Evolutionary conservation across 2,888 invertebrate genomes (phyloP), one percentile per base, ranked within the genome.

Genomic region (Lithosia quadra): DNA sequence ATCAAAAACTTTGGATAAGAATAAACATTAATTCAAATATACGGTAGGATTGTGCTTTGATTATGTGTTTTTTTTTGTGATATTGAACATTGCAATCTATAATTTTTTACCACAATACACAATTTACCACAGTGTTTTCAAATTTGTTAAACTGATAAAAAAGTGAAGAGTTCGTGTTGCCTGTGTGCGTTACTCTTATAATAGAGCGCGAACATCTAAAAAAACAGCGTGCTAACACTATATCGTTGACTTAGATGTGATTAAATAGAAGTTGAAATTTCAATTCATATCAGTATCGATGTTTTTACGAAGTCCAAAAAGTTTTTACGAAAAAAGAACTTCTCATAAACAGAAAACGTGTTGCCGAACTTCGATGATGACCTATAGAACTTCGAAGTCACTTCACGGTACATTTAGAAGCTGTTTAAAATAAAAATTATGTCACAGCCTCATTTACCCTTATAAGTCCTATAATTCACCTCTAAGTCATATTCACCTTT

Each of bases 171-270:
- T 65, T 63, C 62, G 39, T 68, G 59, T 24, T 66, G 65, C 61
- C 53, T 66, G 68, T 70, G 66, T 68, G 63, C 53, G 72, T 72
- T 66, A 68, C 49, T 53, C 34, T 65, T 68, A 62, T 57, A 58
- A 58, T 57, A 60, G 68, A 69, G 66, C 67, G 63, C 60, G 57
- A 68, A 61, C 43, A 57, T 61, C 56, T 63, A 71, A 58, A 24
- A 21, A 63, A 18, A 71, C 68, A 68, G 63, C 59, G 58, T 61
- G 63, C 66, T 24, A 22, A 33, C 4, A 59, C 22, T 63, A 49
- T 36, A 36, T 18, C 10, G 53, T 66, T 28, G 24, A 61, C 59
- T 24, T 39, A 61, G 55, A 53, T 66, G 61, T 66, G 60, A 61
- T 43, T 39, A 15, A 15, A 39, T 5, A 39, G 18, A 43, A 43